Conservation (phyloP, 2,797 vertebrate genomes). For the Lindbergichthys nudifrons region DNA sequence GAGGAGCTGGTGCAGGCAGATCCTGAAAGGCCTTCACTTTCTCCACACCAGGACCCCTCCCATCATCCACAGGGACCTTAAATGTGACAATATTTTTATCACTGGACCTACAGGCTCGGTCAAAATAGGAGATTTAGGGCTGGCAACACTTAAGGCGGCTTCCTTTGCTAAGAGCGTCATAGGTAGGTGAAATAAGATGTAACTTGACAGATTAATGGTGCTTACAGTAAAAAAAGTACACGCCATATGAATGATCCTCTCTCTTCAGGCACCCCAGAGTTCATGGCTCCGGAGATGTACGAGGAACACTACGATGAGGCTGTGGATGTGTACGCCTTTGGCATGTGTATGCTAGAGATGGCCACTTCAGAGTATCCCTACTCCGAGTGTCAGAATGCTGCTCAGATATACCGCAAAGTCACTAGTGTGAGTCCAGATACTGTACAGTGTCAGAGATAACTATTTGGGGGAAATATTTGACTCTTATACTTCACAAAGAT, state of each 20-base stretch:
- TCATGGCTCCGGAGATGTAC: slow-evolving; percentile 99
- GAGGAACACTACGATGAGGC: slow-evolving; percentile 98
- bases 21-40: slow-evolving; percentile 97
- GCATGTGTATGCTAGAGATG: slow-evolving; percentile 99
- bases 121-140: slow-evolving; percentile 97
- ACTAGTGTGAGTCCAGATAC: slow-evolving; percentile 93
- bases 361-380: slow-evolving; percentile 99
- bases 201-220: neutral
- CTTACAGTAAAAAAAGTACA: neutral
- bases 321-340: slow-evolving; percentile 97
- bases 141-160: slow-evolving; percentile 96
- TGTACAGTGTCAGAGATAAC: neutral
- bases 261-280: slow-evolving; percentile 93
- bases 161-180: slow-evolving; percentile 99
- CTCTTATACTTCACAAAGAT: neutral
- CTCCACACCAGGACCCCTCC: slow-evolving; percentile 96
- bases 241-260: neutral
- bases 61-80: slow-evolving; percentile 98
- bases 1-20: slow-evolving; percentile 97
- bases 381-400: slow-evolving; percentile 98
- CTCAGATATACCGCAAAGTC: slow-evolving; percentile 99
- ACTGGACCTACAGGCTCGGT: slow-evolving; percentile 98
- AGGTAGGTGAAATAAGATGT: slow-evolving; percentile 82
- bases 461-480: neutral
- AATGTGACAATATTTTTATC: slow-evolving; percentile 99